Evolutionary conservation across 2,797 vertebrate genomes (phyloP), one percentile per base, ranked within the genome.

Genomic region (Orientallactaga sibirica): DNA sequence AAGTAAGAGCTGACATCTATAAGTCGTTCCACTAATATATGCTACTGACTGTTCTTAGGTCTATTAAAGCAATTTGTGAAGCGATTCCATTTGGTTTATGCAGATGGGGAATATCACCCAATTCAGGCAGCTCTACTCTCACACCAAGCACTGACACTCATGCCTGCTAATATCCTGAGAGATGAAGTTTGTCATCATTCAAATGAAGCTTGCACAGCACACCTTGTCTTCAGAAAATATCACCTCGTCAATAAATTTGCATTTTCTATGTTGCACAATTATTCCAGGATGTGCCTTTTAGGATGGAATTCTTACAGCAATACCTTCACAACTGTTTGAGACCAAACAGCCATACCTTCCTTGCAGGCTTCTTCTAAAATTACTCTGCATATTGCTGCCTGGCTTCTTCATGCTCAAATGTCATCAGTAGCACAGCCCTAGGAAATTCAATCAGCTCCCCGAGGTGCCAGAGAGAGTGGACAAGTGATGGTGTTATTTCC

Each of bases 21-120:
- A 91, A 71, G 70, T 94, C 87, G 86, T 37, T 88, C 66, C 94
- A 75, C 80, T 86, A 43, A 88, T 84, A 20, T 83, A 88, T 91
- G 94, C 92, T 89, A 62, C 24, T 3, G 67, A 75, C 90, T 96
- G 81, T 73, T 96, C 87, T 93, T 74, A 52, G 25, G 22, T 75
- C 93, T 96, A 92, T 94, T 92, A 93, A 94, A 94, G 87, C 41
- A 90, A 94, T 74, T 86, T 86, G 95, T 94, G 96, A 96, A 94
- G 80, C 77, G 25, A 66, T 94, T 88, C 79, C 1, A 0, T 95
- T 94, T 92, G 71, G 77, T 91, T 84, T 93, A 92, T 83, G 66
- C 66, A 20, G 83, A 27, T 15, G 43, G 67, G 29, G n/a, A 33
- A 19, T 11, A 37, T n/a, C n/a, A 12, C 83, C 22, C 19, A 71